Conservation (phyloP, 2,797 vertebrate genomes). For the Onychomys torridus region DNA sequence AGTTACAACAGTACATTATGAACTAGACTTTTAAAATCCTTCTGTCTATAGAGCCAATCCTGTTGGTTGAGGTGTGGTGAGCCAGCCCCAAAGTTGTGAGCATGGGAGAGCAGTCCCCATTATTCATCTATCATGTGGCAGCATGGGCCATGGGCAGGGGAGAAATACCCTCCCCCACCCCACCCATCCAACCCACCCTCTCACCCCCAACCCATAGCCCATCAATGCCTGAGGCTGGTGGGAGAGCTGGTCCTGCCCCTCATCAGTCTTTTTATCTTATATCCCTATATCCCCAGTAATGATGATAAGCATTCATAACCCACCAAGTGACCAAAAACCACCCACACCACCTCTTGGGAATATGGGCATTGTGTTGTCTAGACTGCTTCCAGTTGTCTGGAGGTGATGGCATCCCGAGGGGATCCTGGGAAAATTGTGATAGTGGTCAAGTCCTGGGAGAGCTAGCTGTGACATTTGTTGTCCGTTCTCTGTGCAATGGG, state of each 20-base stretch:
- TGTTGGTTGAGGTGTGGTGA: background rate
- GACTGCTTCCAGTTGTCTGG: too few relatives aligned
- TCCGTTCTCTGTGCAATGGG: too few relatives aligned
- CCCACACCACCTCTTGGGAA: too few relatives aligned
- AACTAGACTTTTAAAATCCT: background rate
- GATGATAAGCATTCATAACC: too few relatives aligned
- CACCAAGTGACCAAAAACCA: too few relatives aligned
- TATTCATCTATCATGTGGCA: background rate
- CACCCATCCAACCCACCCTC: background rate
- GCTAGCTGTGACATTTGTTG: too few relatives aligned
- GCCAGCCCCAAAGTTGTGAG: background rate
- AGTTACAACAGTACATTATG: background rate
- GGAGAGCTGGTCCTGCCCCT: background rate
- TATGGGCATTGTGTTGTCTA: too few relatives aligned
- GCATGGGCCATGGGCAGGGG: fast-evolving
- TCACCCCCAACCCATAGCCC: background rate
- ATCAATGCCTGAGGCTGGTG: background rate
- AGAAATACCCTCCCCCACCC: background rate
- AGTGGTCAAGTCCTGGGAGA: too few relatives aligned
- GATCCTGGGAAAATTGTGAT: too few relatives aligned
- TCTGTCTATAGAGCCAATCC: background rate
- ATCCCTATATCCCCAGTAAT: too few relatives aligned
- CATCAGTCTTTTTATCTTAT: background rate
- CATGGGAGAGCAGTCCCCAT: background rate
- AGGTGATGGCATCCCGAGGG: too few relatives aligned